These are phyloP conservation scores for Illadopsis cleaveri DNA, from an alignment of 2,113 vertebrate genomes.

Conservation along the genomic window DNA sequence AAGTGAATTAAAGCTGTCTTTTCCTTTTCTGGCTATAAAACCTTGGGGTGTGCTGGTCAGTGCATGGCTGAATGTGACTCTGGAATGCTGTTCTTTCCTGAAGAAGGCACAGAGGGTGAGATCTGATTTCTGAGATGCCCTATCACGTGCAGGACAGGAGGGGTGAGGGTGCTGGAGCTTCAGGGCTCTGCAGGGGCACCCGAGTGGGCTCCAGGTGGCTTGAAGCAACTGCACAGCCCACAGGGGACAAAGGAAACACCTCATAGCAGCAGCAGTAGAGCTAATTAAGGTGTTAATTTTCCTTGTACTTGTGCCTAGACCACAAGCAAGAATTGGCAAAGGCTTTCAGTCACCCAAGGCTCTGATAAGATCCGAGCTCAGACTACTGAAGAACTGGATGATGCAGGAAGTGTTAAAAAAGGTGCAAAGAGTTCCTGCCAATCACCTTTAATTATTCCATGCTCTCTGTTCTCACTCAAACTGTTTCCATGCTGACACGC, in stretches of 20 bases:
- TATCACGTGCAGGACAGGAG: background rate
- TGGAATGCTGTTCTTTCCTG: background rate
- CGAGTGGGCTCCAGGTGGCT: background rate
- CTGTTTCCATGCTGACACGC: background rate
- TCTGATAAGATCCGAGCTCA: background rate
- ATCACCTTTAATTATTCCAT: background rate
- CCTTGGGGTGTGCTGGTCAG: background rate
- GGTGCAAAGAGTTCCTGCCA: constrained; percentile 17
- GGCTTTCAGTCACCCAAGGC: background rate
- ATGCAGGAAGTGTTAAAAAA: constrained; percentile 5
- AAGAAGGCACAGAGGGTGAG: rapidly evolving
- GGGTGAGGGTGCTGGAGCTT: background rate
- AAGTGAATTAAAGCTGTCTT: background rate
- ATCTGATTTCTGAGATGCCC: background rate
- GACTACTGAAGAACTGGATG: background rate
- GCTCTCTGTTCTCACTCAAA: background rate
- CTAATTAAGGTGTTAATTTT: background rate
- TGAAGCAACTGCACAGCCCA: background rate
- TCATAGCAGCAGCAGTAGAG: background rate
- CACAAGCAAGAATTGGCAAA: background rate
- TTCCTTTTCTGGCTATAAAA: background rate
- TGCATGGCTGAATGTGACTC: background rate
- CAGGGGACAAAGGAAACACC: background rate
- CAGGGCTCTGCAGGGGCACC: no score
- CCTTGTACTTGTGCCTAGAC: background rate